These are phyloP conservation scores for Microctenopoma stevenorrisi DNA, from an alignment of 2,797 vertebrate genomes.

Conservation along the genomic window DNA sequence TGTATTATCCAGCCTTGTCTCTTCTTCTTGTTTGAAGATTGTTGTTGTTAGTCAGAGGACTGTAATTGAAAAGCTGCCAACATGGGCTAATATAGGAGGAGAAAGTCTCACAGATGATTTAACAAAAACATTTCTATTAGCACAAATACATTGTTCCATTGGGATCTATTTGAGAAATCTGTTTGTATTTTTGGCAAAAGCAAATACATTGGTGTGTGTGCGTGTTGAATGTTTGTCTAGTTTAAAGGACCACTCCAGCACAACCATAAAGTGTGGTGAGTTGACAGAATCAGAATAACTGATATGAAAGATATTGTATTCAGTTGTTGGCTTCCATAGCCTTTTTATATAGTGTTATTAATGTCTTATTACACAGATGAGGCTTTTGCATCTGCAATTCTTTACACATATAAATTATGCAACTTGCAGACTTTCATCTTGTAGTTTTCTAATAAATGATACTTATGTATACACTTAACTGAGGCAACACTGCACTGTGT, in stretches of 20 bases:
- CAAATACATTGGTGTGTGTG: not conserved
- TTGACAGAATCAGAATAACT: not conserved
- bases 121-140: constrained; percentile 18
- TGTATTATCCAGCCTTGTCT: constrained; percentile 39
- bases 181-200: constrained; percentile 3
- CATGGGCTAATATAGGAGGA: constrained; percentile 7
- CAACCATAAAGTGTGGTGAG: no score
- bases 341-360: no score
- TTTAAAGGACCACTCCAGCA: not conserved
- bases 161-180: not conserved
- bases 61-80: constrained; percentile 42
- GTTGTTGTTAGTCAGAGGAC: constrained; percentile 38
- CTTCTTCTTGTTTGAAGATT: constrained; percentile 43
- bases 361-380: no score
- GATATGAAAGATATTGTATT: no score
- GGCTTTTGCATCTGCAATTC: no score
- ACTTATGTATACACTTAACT: no score
- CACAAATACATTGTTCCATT: constrained; percentile 9
- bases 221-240: not conserved
- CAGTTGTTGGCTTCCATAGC: no score
- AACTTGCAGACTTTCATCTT: no score
- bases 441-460: no score
- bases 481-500: no score
- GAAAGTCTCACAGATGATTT: constrained; percentile 11
- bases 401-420: no score